Conservation (phyloP, 2,113 vertebrate species). For the Apodemus sylvaticus region DNA sequence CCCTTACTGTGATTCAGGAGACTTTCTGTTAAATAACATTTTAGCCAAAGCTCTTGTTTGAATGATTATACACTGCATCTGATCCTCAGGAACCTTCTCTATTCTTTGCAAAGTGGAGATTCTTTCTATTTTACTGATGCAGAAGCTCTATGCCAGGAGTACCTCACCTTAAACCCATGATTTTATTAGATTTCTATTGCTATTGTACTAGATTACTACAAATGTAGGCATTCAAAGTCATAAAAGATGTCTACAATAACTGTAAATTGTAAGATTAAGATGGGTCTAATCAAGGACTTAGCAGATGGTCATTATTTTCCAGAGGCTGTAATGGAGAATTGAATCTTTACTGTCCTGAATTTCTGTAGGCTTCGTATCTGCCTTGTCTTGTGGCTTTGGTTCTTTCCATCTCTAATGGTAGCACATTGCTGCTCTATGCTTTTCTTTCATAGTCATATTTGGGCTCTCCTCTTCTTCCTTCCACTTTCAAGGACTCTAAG, state of each 20-base stretch:
- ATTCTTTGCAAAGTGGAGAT: background rate
- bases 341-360: background rate
- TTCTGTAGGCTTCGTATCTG: background rate
- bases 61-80: background rate
- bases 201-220: background rate
- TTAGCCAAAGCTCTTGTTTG: background rate
- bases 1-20: background rate
- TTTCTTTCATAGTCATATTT: background rate
- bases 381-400: background rate
- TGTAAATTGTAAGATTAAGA: background rate
- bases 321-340: background rate
- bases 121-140: background rate
- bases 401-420: background rate
- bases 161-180: background rate
- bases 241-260: background rate
- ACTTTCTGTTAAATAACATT: slow-evolving; percentile 1
- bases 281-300: background rate
- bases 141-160: background rate
- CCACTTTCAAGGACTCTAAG: background rate
- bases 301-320: background rate
- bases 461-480: background rate
- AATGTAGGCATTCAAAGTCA: background rate
- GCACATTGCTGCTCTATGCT: background rate
- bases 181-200: background rate
- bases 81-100: background rate